Evolutionary conservation across 2,797 vertebrate species (phyloP), one percentile per base, ranked within the genome.

Genomic region (Silurus aristotelis): DNA sequence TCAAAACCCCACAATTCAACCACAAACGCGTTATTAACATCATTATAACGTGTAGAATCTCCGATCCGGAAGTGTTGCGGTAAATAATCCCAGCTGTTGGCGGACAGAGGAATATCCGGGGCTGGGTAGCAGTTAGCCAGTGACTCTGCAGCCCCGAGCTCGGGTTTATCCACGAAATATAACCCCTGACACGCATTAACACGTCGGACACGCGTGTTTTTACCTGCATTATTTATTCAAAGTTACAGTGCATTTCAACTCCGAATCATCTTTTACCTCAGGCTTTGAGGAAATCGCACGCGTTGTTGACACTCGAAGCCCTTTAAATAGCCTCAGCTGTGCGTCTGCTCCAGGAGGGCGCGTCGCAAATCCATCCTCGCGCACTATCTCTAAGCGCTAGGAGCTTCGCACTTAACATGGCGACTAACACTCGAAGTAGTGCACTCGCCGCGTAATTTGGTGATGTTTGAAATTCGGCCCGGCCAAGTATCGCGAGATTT

Each of bases 401-500:
- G 14, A 2, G 0, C 1, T 0, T 14, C 1, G 3, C 1, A 1
- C 0, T 2, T 20, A 58, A 25, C 1, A 66, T 3, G 7, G 17
- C 17, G 31, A 6, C 10, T 1, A 8, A 1, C 66, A 38, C 52
- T 31, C 10, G 4, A 15, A 56, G 5, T 82, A 82, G 80, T 58
- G 80, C 66, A 58, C 80, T 82, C 13, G 2, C 6, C 13, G 0
- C 8, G 7, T 0, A 3, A n/a, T 2, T 56, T 4, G 6, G 19
- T 3, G 5, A 0, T 8, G 1, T 38, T 70, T 70, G 52, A n/a
- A 12, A 82, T 70, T 14, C 83, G 75, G 77, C 43, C 71, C 80
- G 31, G 5, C 5, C 55, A 48, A 52, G 9, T 84, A 75, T 89
- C 87, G 86, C 89, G 88, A 78, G 87, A 89, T 71, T 87, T 73